Evolutionary conservation across 1,140 invertebrate species (phyloP).

Genomic region (Drosophila nasuta): DNA sequence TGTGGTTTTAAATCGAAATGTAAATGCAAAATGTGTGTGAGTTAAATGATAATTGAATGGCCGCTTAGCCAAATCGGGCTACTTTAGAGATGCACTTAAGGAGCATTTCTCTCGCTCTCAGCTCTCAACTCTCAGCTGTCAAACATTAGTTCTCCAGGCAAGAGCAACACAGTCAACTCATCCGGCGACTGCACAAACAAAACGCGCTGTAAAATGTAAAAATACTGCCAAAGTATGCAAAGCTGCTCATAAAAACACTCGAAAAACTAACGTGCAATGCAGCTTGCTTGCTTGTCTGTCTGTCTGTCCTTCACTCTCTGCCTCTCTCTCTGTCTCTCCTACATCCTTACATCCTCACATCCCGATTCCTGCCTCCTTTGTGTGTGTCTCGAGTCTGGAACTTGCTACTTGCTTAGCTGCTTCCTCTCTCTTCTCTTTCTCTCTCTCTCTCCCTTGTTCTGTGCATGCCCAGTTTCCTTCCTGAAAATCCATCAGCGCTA

Average conservation of each 20-base stretch:
- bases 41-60: constrained; percentile 72
- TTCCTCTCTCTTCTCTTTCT: constrained; percentile 62
- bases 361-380: constrained; percentile 7
- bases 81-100: constrained; percentile 62
- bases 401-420: constrained; percentile 75
- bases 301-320: constrained; percentile 1
- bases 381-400: constrained; percentile 50
- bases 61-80: constrained; percentile 57
- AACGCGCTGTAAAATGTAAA: constrained; percentile 75
- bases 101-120: constrained; percentile 13
- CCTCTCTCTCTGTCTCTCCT: neutral
- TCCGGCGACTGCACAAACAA: constrained; percentile 77
- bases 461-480: constrained; percentile 69
- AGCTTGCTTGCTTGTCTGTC: constrained; percentile 34
- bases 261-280: constrained; percentile 71
- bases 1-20: constrained; percentile 12
- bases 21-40: constrained; percentile 20
- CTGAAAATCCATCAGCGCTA: constrained; percentile 82
- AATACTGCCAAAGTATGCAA: constrained; percentile 81
- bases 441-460: no score
- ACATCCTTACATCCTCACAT: neutral
- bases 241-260: constrained; percentile 82
- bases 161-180: constrained; percentile 38
- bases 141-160: constrained; percentile 31
- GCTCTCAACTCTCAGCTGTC: constrained; percentile 21